A percentile compares a stretch with the other conserved stretches of the same genome.
Evolutionary conservation across 2,888 invertebrate genomes (phyloP).

Genomic region (Ptilodon capucinus): DNA sequence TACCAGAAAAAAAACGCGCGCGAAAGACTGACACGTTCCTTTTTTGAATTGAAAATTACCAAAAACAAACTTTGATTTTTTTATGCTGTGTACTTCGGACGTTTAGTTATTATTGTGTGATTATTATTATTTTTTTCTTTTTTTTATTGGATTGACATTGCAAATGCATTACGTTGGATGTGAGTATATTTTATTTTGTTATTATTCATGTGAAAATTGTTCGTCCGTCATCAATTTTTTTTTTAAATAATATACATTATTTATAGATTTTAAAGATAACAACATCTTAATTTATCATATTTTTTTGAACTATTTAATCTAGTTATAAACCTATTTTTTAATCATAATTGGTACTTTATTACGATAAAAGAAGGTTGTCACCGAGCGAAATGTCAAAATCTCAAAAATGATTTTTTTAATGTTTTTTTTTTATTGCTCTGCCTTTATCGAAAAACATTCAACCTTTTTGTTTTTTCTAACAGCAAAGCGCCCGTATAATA

Average conservation of each 20-base stretch:
- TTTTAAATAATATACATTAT: too few relatives aligned
- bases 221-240: constrained; percentile 64
- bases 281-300: too few relatives aligned
- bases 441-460: neutral
- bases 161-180: constrained; percentile 72
- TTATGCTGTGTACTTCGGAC: constrained; percentile 40
- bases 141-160: constrained; percentile 66
- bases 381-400: too few relatives aligned
- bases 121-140: constrained; percentile 59
- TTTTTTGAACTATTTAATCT: too few relatives aligned
- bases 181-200: constrained; percentile 59
- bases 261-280: too few relatives aligned
- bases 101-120: constrained; percentile 36
- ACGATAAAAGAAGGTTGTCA: too few relatives aligned
- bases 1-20: constrained; percentile 43
- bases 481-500: constrained; percentile 63
- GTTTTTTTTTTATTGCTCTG: neutral
- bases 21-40: constrained; percentile 19
- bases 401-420: neutral
- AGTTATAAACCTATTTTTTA: too few relatives aligned
- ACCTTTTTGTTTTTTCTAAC: constrained; percentile 28
- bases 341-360: too few relatives aligned
- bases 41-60: constrained; percentile 35
- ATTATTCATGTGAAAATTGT: constrained; percentile 62
- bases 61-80: constrained; percentile 24